Evolutionary conservation across 2,888 invertebrate genomes (phyloP).

Genomic region (Acronicta leporina): DNA sequence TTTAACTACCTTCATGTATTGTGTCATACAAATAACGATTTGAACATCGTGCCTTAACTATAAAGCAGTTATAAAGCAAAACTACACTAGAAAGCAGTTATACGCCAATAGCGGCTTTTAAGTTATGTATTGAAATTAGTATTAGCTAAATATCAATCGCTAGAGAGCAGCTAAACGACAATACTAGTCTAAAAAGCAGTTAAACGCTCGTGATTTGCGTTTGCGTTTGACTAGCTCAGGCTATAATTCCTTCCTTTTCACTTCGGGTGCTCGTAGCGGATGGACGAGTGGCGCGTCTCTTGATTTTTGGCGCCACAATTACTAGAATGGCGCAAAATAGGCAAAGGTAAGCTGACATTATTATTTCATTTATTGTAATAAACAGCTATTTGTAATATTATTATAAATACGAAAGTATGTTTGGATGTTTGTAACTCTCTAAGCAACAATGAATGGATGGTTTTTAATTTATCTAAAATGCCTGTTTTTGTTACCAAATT

Average conservation of each 20-base stretch:
- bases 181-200: constrained; percentile 3
- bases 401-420: too few species aligned
- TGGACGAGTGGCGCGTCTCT: too few species aligned
- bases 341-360: too few species aligned
- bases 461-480: too few species aligned
- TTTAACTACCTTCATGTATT: constrained; percentile 3
- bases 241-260: constrained; percentile 7
- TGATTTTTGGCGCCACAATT: too few species aligned
- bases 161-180: constrained; percentile 2
- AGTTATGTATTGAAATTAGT: constrained; percentile 2
- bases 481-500: too few species aligned
- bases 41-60: constrained; percentile 8
- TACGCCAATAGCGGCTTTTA: constrained; percentile 6
- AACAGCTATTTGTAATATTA: too few species aligned
- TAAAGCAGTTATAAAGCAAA: constrained; percentile 4
- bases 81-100: constrained; percentile 3
- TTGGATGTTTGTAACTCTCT: too few species aligned
- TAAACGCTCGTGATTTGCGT: neutral
- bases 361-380: too few species aligned
- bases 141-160: constrained; percentile 3
- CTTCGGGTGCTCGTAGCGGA: too few species aligned
- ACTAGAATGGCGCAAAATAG: too few species aligned
- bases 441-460: too few species aligned
- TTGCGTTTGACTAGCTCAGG: neutral
- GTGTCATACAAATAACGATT: constrained; percentile 1